Conservation (phyloP, 2,888 invertebrate genomes). For the Siphlonurus alternatus region DNA sequence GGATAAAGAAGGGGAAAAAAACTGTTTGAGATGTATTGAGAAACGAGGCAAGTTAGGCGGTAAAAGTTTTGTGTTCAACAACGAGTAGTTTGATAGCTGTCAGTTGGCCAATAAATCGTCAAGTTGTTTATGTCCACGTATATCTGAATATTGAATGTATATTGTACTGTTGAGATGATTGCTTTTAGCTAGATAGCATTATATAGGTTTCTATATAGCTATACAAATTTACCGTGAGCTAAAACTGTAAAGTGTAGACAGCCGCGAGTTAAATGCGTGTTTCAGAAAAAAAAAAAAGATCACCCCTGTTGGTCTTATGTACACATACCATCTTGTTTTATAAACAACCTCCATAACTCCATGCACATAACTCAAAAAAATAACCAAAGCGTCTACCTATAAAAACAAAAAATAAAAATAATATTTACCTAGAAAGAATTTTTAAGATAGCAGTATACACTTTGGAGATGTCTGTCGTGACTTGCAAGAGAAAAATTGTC, state of each 20-base stretch:
- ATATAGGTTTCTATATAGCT: not conserved
- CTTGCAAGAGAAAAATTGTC: no score
- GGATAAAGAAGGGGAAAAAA: no score
- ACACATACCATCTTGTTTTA: not conserved
- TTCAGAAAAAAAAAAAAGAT: not conserved
- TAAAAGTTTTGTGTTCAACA: not conserved
- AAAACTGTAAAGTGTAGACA: not conserved
- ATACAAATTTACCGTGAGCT: not conserved
- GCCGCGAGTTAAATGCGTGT: no score
- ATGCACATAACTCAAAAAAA: not conserved
- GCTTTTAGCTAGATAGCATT: not conserved
- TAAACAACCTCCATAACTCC: not conserved
- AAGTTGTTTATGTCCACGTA: not conserved
- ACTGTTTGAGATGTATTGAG: no score
- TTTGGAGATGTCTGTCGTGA: no score
- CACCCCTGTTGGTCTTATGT: not conserved
- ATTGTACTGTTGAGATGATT: not conserved
- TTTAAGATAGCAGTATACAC: not conserved
- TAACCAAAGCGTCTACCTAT: not conserved
- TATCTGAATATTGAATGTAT: not conserved
- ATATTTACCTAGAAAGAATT: not conserved
- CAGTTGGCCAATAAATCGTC: not conserved
- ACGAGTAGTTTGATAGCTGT: not conserved
- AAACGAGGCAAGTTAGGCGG: no score
- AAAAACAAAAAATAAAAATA: not conserved